Evolutionary conservation across 2,113 vertebrate species (phyloP), one percentile per base, ranked within the genome.

Genomic region (Centrocercus urophasianus): DNA sequence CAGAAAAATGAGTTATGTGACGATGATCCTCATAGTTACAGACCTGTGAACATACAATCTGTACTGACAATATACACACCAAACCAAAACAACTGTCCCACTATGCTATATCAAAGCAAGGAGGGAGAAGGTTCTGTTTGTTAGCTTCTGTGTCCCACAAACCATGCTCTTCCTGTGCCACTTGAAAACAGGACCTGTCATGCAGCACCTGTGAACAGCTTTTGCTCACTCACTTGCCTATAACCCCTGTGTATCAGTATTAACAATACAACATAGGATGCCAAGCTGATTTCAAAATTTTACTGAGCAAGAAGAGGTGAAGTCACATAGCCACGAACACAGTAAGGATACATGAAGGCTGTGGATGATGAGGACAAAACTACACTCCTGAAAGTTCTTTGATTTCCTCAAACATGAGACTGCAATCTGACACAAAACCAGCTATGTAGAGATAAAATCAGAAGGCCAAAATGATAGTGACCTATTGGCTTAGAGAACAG

Each of bases 121-220:
- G 77, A 54, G 4, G 15, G 36, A 45, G 8, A 63, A 77, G 8
- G 43, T 25, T 81, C n/a, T 61, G 21, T 2, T 25, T 83, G 40
- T 42, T 52, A 65, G 32, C 6, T 12, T 60, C 43, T 34, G 10
- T 43, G 13, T 43, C 56, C n/a, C 36, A 64, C 21, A 52, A 66
- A 40, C 16, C 24, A 21, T 5, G 7, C 0, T 80, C 24, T 12
- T 83, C 17, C 59, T 27, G 36, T 15, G 36, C 30, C 63, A 34
- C 17, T 40, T 22, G 73, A 70, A 77, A 82, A 24, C 13, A 43
- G 9, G 10, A 65, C 48, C 11, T 8, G 19, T 71, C 13, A 21
- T 0, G 0, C 0, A 0, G 25, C 0, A 0, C 21, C 20, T 57
- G 11, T 30, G 69, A 81, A 45, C 25, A 70, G 40, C 30, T 61